These are phyloP conservation scores for Parapristionchus giblindavisi DNA, from an alignment of 2,888 invertebrate species.

Conservation along the genomic window DNA sequence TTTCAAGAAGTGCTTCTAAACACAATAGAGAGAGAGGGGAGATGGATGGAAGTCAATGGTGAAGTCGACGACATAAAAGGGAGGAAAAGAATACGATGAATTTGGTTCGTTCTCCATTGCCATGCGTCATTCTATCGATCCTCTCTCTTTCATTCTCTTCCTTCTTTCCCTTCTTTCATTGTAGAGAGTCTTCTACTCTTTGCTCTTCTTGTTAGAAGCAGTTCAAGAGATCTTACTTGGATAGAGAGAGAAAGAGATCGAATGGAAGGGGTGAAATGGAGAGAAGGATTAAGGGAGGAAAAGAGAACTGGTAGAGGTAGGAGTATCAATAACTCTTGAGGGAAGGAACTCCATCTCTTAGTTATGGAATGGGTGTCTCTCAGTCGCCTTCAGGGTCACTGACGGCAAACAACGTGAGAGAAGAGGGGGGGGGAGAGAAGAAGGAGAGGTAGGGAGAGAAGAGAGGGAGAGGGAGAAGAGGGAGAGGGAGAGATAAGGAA, in stretches of 20 bases:
- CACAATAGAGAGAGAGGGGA: too few relatives aligned
- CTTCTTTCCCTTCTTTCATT: conserved; percentile 33
- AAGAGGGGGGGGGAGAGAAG: conserved; percentile 17
- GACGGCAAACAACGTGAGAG: too few relatives aligned
- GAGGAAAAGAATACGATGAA: too few relatives aligned
- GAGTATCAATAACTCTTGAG: too few relatives aligned
- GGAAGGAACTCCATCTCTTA: too few relatives aligned
- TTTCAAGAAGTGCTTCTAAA: too few relatives aligned
- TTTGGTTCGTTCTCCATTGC: too few relatives aligned
- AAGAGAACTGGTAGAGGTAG: too few relatives aligned
- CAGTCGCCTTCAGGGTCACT: too few relatives aligned
- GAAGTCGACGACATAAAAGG: too few relatives aligned
- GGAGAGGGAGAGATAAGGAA: conserved; percentile 21
- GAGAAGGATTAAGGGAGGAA: not conserved
- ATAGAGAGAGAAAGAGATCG: not conserved
- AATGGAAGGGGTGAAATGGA: conserved; percentile 17
- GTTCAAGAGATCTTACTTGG: not conserved
- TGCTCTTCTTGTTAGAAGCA: not conserved
- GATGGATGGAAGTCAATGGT: too few relatives aligned
- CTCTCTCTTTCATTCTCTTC: too few relatives aligned
- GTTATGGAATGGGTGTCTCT: not conserved
- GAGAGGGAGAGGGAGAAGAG: not conserved
- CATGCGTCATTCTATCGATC: conserved; percentile 31
- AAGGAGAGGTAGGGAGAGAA: conserved; percentile 25
- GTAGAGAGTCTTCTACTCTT: conserved; percentile 2